These are phyloP conservation scores for Panulirus ornatus DNA, from an alignment of 1,140 invertebrate genomes.

Conservation along the genomic window DNA sequence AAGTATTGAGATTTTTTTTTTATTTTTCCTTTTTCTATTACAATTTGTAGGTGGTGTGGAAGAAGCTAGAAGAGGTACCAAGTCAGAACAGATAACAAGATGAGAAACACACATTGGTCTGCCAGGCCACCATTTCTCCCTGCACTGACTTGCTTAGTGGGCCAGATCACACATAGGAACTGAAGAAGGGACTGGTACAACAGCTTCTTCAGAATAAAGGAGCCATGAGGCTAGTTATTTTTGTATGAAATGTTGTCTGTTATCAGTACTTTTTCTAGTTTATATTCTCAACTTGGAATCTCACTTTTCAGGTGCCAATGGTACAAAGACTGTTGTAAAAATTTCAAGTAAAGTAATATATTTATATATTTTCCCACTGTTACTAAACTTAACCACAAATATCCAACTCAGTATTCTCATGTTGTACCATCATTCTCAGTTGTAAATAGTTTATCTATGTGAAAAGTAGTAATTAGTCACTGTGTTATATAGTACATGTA, in stretches of 20 bases:
- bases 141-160: not conserved
- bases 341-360: constrained; percentile 4
- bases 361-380: constrained; percentile 14
- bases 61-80: constrained; percentile 53
- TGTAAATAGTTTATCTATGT: constrained; percentile 18
- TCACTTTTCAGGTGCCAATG: constrained; percentile 36
- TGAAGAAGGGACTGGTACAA: not conserved
- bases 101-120: not conserved
- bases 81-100: constrained; percentile 49
- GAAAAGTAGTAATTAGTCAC: not conserved
- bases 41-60: constrained; percentile 43
- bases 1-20: not conserved
- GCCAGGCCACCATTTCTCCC: not conserved
- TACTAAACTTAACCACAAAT: not conserved
- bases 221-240: not conserved
- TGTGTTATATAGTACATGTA: not conserved
- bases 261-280: not conserved
- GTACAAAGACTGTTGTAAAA: not conserved
- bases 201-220: constrained; percentile 1
- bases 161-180: not conserved
- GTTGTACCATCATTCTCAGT: not conserved
- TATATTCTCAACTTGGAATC: constrained; percentile 41
- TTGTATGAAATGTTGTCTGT: not conserved
- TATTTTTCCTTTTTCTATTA: not conserved
- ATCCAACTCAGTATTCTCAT: not conserved